These are phyloP conservation scores for Larimichthys polyactis DNA, from an alignment of 2,113 vertebrate genomes.

Conservation along the genomic window DNA sequence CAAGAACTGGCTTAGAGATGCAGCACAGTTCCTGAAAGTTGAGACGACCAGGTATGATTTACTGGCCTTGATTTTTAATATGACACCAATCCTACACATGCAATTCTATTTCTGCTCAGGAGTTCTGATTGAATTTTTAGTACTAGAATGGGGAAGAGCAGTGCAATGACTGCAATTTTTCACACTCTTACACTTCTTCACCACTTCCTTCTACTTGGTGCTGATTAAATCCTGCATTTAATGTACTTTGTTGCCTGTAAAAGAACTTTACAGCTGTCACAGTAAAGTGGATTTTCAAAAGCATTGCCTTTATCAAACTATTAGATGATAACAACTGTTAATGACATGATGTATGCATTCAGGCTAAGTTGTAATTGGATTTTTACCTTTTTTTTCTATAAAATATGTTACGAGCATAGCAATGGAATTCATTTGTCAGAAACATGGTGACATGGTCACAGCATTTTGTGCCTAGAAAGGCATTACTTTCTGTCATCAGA, in stretches of 20 bases:
- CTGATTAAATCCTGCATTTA: background rate
- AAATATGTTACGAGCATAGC: background rate
- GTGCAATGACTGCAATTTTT: background rate
- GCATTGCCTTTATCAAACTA: background rate
- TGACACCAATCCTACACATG: background rate
- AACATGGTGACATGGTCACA: background rate
- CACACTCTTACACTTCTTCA: background rate
- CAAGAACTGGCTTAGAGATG: background rate
- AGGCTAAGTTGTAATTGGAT: background rate
- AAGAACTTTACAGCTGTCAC: background rate
- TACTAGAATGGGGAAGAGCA: background rate
- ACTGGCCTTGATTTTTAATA: background rate
- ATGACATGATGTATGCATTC: background rate
- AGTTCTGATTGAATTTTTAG: background rate
- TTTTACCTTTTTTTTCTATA: background rate
- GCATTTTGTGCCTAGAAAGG: background rate
- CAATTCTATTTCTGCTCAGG: constrained; percentile 11
- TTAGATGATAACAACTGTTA: background rate
- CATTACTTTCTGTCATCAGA: background rate
- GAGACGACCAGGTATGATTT: background rate
- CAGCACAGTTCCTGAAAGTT: background rate
- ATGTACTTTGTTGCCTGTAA: background rate
- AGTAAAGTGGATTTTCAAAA: background rate
- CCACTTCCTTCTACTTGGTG: background rate
- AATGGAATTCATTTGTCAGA: constrained; percentile 10